Base-by-base conservation (phyloP, 2,888 invertebrate species). In the Melipona bicolor region DNA sequence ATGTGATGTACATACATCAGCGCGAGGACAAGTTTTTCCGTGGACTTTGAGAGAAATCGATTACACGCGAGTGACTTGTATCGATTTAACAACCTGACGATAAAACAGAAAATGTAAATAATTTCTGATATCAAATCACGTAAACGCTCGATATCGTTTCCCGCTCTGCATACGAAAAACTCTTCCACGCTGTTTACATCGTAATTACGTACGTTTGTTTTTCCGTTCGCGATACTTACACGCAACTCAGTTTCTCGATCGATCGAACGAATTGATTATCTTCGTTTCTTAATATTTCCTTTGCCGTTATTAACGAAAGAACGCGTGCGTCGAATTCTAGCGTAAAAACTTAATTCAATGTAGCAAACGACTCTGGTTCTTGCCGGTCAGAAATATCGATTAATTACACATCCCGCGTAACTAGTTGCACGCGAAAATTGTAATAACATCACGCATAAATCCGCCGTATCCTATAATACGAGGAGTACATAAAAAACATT, bases 31-130 rank as follows among this genome's bases (percentile, higher is more conserved):
- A 64, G 52, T 65, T 64, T 73, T 65, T 32, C 79, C 59, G 52
- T 65, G 59, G 67, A 70, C 56, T 74, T 56, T 27, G 32, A 56
- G 64, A 54, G 64, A 79, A 75, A 79, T 69, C 49, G 69, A 69
- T 75, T 69, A 56, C 49, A 21, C 1, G 56, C 6, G 50, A 27
- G 43, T 5, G 15, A 49, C 49, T 43, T 24, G 52, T 52, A 62
- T 61, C 11, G 27, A 52, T 19, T 17, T 21, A 59, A 49, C 43
- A 43, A 43, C 43, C 43, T 43, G 9, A 43, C 56, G 52, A 52
- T 72, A 68, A 74, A 27, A 27, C 27, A 27, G 1, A 1, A 27
- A n/a, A 21, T 59, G 6, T 17, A 17, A 52, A 52, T 52, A 52
- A 52, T 32, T 21, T 19, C 21, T 24, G 27, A 21, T 43, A 61